Evolutionary conservation across 2,797 vertebrate genomes (phyloP).

Genomic region (Silurus aristotelis): DNA sequence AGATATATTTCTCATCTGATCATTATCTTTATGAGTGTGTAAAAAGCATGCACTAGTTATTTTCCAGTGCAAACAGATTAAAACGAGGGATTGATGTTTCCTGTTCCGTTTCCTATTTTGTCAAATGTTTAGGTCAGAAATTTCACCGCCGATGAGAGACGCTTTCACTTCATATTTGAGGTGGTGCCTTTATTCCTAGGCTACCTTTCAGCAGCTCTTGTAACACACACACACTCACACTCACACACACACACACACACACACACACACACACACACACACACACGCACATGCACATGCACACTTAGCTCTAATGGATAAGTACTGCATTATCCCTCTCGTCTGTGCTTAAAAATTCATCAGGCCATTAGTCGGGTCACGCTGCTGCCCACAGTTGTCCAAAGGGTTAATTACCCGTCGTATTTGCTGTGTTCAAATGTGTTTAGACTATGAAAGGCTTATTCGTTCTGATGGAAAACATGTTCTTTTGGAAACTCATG

Average conservation of each 20-base stretch:
- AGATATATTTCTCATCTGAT: too few species aligned
- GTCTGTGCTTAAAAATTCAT: slow-evolving; percentile 89
- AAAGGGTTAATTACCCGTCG: slow-evolving; percentile 80
- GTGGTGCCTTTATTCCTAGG: slow-evolving; percentile 21
- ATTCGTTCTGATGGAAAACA: slow-evolving; percentile 56
- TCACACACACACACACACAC: slow-evolving; percentile 41
- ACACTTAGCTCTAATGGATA: slow-evolving; percentile 77
- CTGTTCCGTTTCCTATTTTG: neutral
- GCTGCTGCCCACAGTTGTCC: slow-evolving; percentile 55
- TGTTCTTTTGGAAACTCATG: slow-evolving; percentile 32
- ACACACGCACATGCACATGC: slow-evolving; percentile 28
- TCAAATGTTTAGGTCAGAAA: neutral
- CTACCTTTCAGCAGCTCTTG: slow-evolving; percentile 23
- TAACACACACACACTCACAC: slow-evolving; percentile 38
- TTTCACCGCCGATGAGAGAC: neutral
- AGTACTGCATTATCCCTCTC: slow-evolving; percentile 77
- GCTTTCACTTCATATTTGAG: slow-evolving; percentile 12
- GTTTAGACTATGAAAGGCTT: slow-evolving; percentile 54
- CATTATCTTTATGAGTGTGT: neutral
- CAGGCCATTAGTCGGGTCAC: slow-evolving; percentile 76
- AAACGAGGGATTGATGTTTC: neutral
- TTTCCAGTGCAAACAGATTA: neutral
- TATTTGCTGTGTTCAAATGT: slow-evolving; percentile 51
- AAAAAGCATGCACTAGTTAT: neutral
- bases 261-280: slow-evolving; percentile 36